Base-by-base conservation (phyloP, 2,113 vertebrate genomes). In the Myodes glareolus region DNA sequence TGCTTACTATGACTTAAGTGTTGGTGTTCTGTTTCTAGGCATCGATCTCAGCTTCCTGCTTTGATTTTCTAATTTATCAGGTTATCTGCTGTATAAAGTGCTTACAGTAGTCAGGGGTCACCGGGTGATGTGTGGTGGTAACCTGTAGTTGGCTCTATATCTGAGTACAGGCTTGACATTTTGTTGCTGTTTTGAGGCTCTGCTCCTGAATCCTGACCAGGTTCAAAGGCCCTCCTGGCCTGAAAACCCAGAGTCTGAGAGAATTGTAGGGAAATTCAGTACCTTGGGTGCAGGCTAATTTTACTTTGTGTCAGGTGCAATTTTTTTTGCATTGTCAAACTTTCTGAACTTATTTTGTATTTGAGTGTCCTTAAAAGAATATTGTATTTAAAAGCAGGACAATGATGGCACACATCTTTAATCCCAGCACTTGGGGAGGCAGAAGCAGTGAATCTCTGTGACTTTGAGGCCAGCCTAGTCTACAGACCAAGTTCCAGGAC, bases 21-120 rank as follows among this genome's bases (percentile, higher is more conserved):
- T 92, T 72, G 80, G n/a, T 27, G 25, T 84, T 88, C n/a, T 88
- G 42, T 90, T 93, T 17, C 33, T 91, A 78, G 45, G 52, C 58
- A 23, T 86, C 47, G 50, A 97, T 94, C 7, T 91, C 65, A 76
- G 3, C 58, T 45, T 91, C 73, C 31, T 91, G 80, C 29, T 90
- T 92, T 65, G 75, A 50, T 89, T 86, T 97, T 23, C 45, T 94
- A 75, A 77, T 92, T 88, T 92, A 81, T 75, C 78, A 36, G 81
- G 61, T 94, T 81, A 92, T 73, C 36, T 9, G 19, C 29, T 70
- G 11, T 87, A 1, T 96, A 78, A 94, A 84, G 63, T 95, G 29
- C 63, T 77, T 94, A 91, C n/a, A 95, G 97, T 23, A 76, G 50
- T 92, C n/a, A 58, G 80, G 80, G 36, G 61, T 23, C n/a, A 29